These are phyloP conservation scores for Tor tambroides DNA, from an alignment of 2,113 vertebrate species.

Conservation along the genomic window DNA sequence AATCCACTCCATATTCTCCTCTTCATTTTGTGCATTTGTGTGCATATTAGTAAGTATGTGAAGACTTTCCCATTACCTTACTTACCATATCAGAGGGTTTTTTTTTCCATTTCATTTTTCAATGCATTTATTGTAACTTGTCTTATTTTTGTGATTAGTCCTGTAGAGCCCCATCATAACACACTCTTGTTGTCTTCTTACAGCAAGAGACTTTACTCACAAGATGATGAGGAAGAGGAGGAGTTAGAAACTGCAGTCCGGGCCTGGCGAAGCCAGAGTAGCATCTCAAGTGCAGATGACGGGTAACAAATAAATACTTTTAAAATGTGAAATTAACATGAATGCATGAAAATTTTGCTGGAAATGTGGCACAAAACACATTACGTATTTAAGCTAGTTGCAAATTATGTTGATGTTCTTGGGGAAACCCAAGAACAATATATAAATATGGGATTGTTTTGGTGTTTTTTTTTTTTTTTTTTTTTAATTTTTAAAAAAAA, in stretches of 20 bases:
- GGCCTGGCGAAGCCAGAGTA: constrained; percentile 77
- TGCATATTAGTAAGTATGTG: not conserved
- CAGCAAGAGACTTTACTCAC: constrained; percentile 73
- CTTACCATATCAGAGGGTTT: not conserved
- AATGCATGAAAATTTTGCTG: not conserved
- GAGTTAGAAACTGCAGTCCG: constrained; percentile 61
- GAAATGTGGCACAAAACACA: not conserved
- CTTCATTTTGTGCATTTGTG: constrained; percentile 17
- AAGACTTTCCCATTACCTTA: not conserved
- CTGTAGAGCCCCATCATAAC: not conserved
- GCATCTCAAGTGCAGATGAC: constrained; percentile 75
- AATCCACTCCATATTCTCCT: constrained; percentile 15
- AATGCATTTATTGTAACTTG: not conserved
- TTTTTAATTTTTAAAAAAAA: no score
- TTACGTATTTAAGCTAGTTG: not conserved
- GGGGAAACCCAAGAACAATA: not conserved
- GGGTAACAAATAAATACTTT: constrained; percentile 63
- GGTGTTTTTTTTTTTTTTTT: not conserved
- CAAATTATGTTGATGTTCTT: not conserved
- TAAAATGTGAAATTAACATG: not conserved
- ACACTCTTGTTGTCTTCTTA: not conserved
- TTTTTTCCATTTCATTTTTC: not conserved
- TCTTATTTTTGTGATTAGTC: not conserved
- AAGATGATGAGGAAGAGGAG: constrained; percentile 77
- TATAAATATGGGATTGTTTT: not conserved